phyloP scores from a whole-genome alignment of 2,113 vertebrate species.

The Dasyornis broadbenti region DNA sequence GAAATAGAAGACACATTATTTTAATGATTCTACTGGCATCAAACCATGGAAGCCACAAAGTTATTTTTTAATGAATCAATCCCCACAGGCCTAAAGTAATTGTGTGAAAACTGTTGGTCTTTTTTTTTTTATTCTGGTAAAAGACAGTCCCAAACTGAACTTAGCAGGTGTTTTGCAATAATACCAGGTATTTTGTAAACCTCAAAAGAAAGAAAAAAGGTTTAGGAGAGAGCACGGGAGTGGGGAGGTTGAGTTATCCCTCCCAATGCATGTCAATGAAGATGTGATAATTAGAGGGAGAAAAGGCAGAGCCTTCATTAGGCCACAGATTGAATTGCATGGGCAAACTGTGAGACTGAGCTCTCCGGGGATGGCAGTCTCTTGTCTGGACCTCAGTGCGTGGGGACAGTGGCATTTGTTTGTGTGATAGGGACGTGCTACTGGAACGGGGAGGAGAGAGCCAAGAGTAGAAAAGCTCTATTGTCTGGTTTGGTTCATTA shows the following conservation, averaged over 20 bases:
- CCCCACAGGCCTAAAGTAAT: slow-evolving; percentile 52
- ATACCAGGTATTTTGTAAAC: neutral
- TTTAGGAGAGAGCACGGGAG: neutral
- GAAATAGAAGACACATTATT: slow-evolving; percentile 59
- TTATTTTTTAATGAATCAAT: slow-evolving; percentile 60
- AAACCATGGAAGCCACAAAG: slow-evolving; percentile 50
- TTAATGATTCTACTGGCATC: slow-evolving; percentile 64
- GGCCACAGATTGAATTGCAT: neutral
- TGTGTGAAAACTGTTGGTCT: slow-evolving; percentile 8
- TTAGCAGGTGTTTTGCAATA: neutral
- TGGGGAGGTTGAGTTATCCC: neutral
- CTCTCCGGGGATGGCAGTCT: neutral
- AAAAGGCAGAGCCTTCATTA: slow-evolving; percentile 18
- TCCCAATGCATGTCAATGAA: slow-evolving; percentile 10
- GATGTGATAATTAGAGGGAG: slow-evolving; percentile 16
- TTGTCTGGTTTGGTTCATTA: neutral
- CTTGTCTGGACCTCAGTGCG: neutral
- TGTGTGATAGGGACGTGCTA: neutral
- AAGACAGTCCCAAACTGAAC: slow-evolving; percentile 11
- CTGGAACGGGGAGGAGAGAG: neutral
- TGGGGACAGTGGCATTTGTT: neutral
- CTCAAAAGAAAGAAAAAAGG: neutral
- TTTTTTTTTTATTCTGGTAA: neutral
- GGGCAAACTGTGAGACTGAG: neutral
- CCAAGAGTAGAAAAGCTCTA: neutral